Percentiles rank a stretch among this genome's conserved stretches.
Conservation (phyloP, 2,797 vertebrate genomes). For the Rousettus madagascariensis region DNA sequence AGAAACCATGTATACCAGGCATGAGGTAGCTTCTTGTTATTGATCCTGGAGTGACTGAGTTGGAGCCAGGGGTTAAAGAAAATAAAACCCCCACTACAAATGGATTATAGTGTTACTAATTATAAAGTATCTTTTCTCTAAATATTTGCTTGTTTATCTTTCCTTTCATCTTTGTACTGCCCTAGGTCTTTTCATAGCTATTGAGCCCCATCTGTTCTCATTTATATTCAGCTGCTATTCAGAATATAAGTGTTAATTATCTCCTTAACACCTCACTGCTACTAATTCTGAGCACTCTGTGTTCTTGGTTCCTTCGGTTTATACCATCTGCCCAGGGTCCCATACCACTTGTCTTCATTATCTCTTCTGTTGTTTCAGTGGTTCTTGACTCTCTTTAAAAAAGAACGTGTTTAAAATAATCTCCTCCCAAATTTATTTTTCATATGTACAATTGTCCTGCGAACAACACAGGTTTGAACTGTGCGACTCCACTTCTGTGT, state of each 20-base stretch:
- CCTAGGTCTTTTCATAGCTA: conserved; percentile 73
- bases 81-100: neutral
- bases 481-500: neutral
- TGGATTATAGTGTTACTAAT: conserved; percentile 15
- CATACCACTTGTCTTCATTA: conserved; percentile 46
- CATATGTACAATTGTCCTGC: neutral
- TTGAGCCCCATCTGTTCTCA: conserved; percentile 75
- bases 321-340: conserved; percentile 68
- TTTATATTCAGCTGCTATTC: conserved; percentile 75
- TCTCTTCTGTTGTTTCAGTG: conserved; percentile 44
- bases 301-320: conserved; percentile 64
- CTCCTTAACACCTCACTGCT: conserved; percentile 76
- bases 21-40: neutral
- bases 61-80: conserved; percentile 42
- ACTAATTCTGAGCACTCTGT: conserved; percentile 61
- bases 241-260: conserved; percentile 77
- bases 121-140: conserved; percentile 53
- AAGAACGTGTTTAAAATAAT: conserved; percentile 26
- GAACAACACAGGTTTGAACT: neutral
- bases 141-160: conserved; percentile 73
- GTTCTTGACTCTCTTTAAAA: conserved; percentile 37
- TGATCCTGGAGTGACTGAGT: neutral
- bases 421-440: conserved; percentile 21
- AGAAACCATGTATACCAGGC: neutral
- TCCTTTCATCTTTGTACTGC: conserved; percentile 51